Evolutionary conservation across 2,888 invertebrate species (phyloP), one percentile per base, ranked within the genome.

Genomic region (Tillus elongatus): DNA sequence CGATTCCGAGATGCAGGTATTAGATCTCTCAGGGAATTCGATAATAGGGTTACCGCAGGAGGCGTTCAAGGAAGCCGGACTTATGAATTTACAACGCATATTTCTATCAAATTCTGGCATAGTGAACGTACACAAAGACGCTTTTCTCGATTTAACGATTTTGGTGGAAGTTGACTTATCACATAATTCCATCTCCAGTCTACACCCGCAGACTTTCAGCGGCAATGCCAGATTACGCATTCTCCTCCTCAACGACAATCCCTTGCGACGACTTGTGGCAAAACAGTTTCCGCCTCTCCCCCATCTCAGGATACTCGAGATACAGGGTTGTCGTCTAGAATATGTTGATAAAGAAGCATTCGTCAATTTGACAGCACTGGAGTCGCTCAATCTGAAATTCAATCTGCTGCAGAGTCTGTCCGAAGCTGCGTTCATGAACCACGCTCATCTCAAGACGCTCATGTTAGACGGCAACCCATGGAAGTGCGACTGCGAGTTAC

Each of bases 141-240:
- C 90, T n/a, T 91, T 91, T 65, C 73, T 79, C 53, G 86, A 88
- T 58, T 73, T 91, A 54, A 82, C 79, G 43, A 90, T 90, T 49
- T 69, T 91, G 30, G 77, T 90, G 14, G 90, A 91, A 70, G 79
- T 91, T 41, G 89, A 91, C 68, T 70, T 91, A 53, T 84, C 83
- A 33, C 80, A 87, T 57, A 91, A 91, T 70, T 75, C 79, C 54
- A 74, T 90, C 40, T 74, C 75, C 39, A 73, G 70, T 56, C 63
- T 90, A 36, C 82, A 88, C 46, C 79, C 78, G 46, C 79, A 82
- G 43, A 88, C 89, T 32, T 90, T 90, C 58, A 72, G 76, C 61
- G 88, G 88, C 46, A 89, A 89, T 68, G 86, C 86, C 62, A 73
- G 89, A 45, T 70, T 90, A 48, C 72, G 84, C 41, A 74, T 84